phyloP scores from a whole-genome alignment of 2,888 invertebrate genomes.

The Eupithecia tripunctaria region DNA sequence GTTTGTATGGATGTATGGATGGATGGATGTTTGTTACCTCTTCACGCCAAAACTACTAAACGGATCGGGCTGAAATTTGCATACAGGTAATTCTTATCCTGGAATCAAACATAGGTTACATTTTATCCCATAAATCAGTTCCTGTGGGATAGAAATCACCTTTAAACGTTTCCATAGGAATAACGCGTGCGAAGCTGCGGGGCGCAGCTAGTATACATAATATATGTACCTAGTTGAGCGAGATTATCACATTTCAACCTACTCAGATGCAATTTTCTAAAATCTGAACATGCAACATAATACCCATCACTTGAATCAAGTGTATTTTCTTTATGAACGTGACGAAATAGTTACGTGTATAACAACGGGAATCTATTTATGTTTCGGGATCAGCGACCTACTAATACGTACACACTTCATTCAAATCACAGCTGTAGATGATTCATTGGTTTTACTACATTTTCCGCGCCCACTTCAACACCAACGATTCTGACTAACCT shows the following conservation, averaged over 20 bases:
- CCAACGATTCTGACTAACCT: constrained; percentile 39
- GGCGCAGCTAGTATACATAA: too few species aligned
- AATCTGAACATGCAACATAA: not conserved
- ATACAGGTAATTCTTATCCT: too few species aligned
- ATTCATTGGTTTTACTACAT: constrained; percentile 60
- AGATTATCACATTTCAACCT: not conserved
- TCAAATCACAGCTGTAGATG: constrained; percentile 70
- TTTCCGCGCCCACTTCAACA: constrained; percentile 67
- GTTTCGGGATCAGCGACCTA: constrained; percentile 71
- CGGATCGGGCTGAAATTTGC: too few species aligned
- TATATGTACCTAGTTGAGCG: not conserved
- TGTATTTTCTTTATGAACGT: constrained; percentile 50
- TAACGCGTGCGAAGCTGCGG: too few species aligned
- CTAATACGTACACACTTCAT: constrained; percentile 63
- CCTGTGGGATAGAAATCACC: too few species aligned
- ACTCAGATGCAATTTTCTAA: not conserved
- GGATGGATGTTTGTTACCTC: too few species aligned
- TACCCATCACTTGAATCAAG: constrained; percentile 56
- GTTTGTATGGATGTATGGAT: too few species aligned
- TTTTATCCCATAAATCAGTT: too few species aligned
- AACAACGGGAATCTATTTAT: constrained; percentile 68
- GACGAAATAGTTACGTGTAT: constrained; percentile 59
- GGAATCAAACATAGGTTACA: too few species aligned
- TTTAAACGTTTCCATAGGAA: too few species aligned
- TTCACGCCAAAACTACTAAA: too few species aligned